These are phyloP conservation scores for Ictidomys tridecemlineatus DNA, from an alignment of 2,113 vertebrate genomes.

Conservation along the genomic window DNA sequence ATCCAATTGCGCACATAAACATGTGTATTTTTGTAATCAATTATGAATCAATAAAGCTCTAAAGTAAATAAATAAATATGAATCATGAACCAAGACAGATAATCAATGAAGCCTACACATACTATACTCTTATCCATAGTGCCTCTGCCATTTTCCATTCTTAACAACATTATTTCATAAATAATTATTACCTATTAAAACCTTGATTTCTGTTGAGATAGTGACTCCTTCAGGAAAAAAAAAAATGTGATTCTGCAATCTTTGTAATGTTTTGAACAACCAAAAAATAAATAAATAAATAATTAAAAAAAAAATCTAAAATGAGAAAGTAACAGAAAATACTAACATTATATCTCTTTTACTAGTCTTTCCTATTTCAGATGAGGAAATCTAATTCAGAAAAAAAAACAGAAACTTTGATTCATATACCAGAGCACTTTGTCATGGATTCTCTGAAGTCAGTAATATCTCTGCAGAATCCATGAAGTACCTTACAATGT, in stretches of 20 bases:
- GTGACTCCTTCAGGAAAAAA: not conserved
- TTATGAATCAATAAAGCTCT: not conserved
- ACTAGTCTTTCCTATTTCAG: not conserved
- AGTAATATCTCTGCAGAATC: not conserved
- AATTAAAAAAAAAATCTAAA: not conserved
- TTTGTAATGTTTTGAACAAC: no score
- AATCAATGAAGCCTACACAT: not conserved
- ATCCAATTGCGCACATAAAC: not conserved
- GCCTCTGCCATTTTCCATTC: no score
- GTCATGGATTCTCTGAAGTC: fast-evolving
- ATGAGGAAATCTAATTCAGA: not conserved
- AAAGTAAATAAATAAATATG: not conserved
- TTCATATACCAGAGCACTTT: not conserved
- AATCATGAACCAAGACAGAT: not conserved
- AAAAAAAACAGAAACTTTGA: not conserved
- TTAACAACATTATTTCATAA: not conserved
- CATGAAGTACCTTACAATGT: no score
- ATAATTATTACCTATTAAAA: not conserved
- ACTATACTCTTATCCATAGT: no score
- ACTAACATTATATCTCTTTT: not conserved
- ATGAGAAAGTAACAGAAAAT: not conserved
- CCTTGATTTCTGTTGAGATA: not conserved
- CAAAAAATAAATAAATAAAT: no score
- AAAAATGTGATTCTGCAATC: no score
- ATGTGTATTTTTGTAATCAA: not conserved